Evolutionary conservation across 2,797 vertebrate genomes (phyloP), one percentile per base, ranked within the genome.

Genomic region (Gastrophryne carolinensis): DNA sequence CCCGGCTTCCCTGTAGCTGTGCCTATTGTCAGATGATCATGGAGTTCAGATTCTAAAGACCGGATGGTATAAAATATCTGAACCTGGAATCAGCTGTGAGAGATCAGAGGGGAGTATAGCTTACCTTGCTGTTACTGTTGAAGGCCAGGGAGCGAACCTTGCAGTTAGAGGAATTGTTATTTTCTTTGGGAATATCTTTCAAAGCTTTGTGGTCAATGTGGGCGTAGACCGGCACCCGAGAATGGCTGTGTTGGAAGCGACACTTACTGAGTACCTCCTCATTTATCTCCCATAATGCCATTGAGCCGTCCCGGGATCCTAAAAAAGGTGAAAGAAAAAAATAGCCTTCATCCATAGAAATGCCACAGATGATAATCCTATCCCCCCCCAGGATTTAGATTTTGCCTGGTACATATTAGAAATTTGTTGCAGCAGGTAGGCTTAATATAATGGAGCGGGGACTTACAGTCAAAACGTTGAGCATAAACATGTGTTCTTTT

Each of bases 271-370:
- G 84, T 12, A 98, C 93, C 44, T 98, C 94, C 0, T 99, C 96
- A 0, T 95, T 95, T 57, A 99, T 92, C 84, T 99, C 96, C 98
- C 98, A 99, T 47, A 99, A 89, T 57, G 95, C 98, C 98, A 99
- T 99, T 0, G 98, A 99, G 81, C 98, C 98, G 68, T 99, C 98
- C 21, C 98, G 92, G 41, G 98, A 99, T 58, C 98, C 98, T 99
- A 63, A 9, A 4, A 34, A 24, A 79, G 65, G 24, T n/a, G 15
- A 19, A 10, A 19, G 4, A 15, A n/a, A n/a, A n/a, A n/a, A n/a
- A n/a, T n/a, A n/a, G n/a, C n/a, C n/a, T n/a, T n/a, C n/a, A n/a
- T n/a, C n/a, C n/a, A n/a, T n/a, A n/a, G n/a, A n/a, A n/a, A n/a
- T n/a, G n/a, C n/a, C n/a, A n/a, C n/a, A n/a, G n/a, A n/a, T n/a